Percentiles rank a stretch among this genome's conserved stretches.
phyloP scores from a whole-genome alignment of 2,113 vertebrate species.

The Emydocephalus ijimae region DNA sequence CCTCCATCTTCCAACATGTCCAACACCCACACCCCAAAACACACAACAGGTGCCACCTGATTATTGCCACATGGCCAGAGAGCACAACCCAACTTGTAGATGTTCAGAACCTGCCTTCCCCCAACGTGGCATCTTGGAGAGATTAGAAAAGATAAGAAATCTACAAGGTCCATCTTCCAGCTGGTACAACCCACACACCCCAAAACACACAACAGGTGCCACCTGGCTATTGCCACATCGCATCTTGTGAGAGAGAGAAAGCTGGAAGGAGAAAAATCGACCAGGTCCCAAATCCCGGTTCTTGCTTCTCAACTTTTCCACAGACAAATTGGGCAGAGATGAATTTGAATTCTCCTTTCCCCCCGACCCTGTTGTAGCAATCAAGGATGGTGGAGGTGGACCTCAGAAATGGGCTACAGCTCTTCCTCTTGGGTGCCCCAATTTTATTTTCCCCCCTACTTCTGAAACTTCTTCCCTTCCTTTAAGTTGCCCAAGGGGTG shows the following conservation, averaged over 20 bases:
- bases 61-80: background rate
- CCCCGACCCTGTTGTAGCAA: background rate
- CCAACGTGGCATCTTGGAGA: background rate
- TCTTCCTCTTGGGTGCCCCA: background rate
- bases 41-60: background rate
- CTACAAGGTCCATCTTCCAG: background rate
- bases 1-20: background rate
- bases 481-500: background rate
- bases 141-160: background rate
- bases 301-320: background rate
- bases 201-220: background rate
- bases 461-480: background rate
- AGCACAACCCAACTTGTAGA: background rate
- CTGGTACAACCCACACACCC: background rate
- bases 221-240: background rate
- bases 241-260: background rate
- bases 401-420: fast-evolving
- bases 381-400: too few species aligned
- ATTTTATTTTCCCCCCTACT: too few species aligned
- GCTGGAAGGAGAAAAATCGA: background rate
- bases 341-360: background rate
- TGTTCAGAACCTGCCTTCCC: background rate
- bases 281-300: too few species aligned
- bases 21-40: background rate
- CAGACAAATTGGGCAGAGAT: background rate